Evolutionary conservation across 35 echinoderm and acorn worm genomes (phyloP).

Genomic region (Heliocidaris erythrogramma): DNA sequence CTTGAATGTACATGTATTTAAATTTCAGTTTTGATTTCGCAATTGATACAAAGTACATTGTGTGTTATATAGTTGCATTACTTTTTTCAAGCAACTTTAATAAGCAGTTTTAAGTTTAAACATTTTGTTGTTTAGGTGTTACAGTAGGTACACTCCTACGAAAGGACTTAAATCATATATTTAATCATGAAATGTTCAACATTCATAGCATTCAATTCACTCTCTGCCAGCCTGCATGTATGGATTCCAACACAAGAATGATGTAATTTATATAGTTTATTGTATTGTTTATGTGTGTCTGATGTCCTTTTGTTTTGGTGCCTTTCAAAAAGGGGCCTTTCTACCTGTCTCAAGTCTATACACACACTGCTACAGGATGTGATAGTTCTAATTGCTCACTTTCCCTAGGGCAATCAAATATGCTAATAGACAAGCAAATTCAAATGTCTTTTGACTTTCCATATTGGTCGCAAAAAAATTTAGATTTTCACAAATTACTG

Average conservation of each 20-base stretch:
- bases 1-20: background rate
- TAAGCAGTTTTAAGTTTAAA: background rate
- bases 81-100: background rate
- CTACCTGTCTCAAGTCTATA: background rate
- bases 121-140: background rate
- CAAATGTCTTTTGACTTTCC: no score
- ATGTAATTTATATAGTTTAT: background rate
- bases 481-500: no score
- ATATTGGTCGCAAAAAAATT: no score
- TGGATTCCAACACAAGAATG: no score
- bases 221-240: no score
- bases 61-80: background rate
- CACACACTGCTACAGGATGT: no score
- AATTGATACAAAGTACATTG: background rate
- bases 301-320: background rate
- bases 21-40: background rate
- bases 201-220: no score
- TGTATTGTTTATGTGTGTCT: background rate
- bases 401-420: no score
- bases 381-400: no score
- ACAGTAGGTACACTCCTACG: background rate
- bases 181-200: no score
- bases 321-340: constrained; percentile 9
- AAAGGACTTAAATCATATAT: no score
- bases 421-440: no score